phyloP scores from a whole-genome alignment of 2,888 invertebrate species.

The Hydroisotoma schaefferi region DNA sequence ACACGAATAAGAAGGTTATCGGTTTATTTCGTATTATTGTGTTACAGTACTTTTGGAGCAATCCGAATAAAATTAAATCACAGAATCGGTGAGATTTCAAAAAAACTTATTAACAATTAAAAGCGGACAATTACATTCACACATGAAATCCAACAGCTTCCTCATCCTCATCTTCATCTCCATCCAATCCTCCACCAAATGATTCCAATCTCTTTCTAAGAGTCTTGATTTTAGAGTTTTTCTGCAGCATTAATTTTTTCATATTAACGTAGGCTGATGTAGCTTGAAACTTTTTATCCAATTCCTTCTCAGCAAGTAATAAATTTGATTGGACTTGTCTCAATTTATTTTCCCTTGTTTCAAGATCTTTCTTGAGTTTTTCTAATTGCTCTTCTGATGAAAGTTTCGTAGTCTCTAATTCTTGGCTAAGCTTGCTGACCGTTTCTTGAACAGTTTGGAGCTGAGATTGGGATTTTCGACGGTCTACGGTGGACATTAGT shows the following conservation, averaged over 20 bases:
- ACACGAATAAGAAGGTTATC: no score
- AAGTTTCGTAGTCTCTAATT: constrained; percentile 33
- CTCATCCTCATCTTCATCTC: constrained; percentile 9
- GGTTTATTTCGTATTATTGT: no score
- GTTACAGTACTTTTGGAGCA: no score
- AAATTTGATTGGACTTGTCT: constrained; percentile 54
- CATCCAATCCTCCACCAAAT: constrained; percentile 22
- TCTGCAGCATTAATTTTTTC: constrained; percentile 58
- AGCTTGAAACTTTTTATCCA: constrained; percentile 59
- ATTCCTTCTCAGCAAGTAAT: constrained; percentile 58
- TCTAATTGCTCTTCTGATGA: constrained; percentile 49
- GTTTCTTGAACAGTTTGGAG: constrained; percentile 40
- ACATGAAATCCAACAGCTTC: constrained; percentile 13
- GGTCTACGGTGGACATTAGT: constrained; percentile 25
- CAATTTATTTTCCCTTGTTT: constrained; percentile 43
- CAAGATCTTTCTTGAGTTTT: constrained; percentile 48
- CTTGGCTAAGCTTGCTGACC: constrained; percentile 48
- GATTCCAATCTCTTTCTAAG: constrained; percentile 51
- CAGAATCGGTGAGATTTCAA: neutral
- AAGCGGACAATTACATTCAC: constrained; percentile 5
- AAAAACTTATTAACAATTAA: no score
- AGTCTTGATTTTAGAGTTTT: constrained; percentile 58
- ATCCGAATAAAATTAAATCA: no score
- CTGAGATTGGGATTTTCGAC: constrained; percentile 27
- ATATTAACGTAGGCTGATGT: constrained; percentile 59